phyloP scores from a whole-genome alignment of 1,140 invertebrate species.

The Chelonus insularis region DNA sequence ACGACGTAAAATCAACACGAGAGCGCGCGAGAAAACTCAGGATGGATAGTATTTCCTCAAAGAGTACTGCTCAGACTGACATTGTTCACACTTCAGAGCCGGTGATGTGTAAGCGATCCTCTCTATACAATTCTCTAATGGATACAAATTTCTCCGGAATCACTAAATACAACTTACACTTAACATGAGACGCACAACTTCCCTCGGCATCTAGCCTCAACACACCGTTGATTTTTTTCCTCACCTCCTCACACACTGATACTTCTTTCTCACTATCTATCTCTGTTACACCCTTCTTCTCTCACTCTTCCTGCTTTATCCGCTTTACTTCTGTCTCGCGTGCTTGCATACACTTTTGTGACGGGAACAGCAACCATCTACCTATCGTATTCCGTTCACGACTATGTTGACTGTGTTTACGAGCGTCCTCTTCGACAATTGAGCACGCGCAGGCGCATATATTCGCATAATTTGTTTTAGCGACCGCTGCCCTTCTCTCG shows the following conservation, averaged over 20 bases:
- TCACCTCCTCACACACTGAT: background rate
- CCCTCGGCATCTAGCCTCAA: background rate
- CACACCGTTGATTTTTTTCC: background rate
- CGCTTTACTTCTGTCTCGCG: background rate
- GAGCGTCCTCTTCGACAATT: constrained; percentile 25
- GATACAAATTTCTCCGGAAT: too few species aligned
- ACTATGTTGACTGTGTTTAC: constrained; percentile 20
- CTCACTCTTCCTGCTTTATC: background rate
- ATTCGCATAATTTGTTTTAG: constrained; percentile 9
- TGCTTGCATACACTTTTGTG: background rate
- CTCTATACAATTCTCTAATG: too few species aligned
- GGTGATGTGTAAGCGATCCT: too few species aligned
- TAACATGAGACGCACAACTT: background rate
- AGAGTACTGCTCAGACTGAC: too few species aligned
- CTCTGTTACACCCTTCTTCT: background rate
- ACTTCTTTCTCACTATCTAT: too few species aligned
- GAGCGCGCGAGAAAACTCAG: background rate
- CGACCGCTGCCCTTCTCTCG: background rate
- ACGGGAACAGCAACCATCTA: background rate
- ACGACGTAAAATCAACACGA: background rate
- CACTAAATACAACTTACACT: too few species aligned
- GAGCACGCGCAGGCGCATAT: constrained; percentile 13
- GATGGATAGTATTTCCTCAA: too few species aligned
- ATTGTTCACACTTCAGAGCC: too few species aligned
- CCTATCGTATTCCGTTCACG: constrained; percentile 14